Evolutionary conservation across 2,888 invertebrate genomes (phyloP).

Genomic region (Drosophila pseudotakahashii): DNA sequence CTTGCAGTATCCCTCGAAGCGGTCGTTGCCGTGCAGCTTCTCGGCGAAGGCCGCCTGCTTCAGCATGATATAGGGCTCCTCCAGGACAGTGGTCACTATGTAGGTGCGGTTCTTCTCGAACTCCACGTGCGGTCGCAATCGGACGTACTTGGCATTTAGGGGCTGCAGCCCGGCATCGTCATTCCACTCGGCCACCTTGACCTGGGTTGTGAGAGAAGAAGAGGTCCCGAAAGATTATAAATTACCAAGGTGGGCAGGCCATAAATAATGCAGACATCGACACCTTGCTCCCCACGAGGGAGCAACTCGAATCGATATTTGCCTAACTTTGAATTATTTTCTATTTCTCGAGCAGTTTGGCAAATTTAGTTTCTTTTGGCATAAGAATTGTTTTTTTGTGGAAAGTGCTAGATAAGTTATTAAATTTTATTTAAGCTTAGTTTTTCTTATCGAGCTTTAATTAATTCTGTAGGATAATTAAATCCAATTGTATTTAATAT

Average conservation of each 20-base stretch:
- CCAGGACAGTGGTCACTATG: constrained; percentile 93
- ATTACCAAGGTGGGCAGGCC: constrained; percentile 29
- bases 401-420: no score
- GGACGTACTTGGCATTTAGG: constrained; percentile 90
- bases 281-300: constrained; percentile 25
- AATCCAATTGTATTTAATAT: no score
- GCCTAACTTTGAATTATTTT: constrained; percentile 28
- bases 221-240: constrained; percentile 36
- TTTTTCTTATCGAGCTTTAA: no score
- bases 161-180: constrained; percentile 91
- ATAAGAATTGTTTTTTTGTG: background rate
- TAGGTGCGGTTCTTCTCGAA: constrained; percentile 94
- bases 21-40: constrained; percentile 89
- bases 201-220: constrained; percentile 82
- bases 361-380: background rate
- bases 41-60: constrained; percentile 88
- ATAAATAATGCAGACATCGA: constrained; percentile 38
- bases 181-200: constrained; percentile 95
- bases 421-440: background rate
- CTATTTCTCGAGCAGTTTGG: constrained; percentile 3
- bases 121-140: constrained; percentile 89
- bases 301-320: constrained; percentile 31
- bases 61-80: constrained; percentile 95
- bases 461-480: background rate
- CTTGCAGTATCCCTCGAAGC: constrained; percentile 95